Conservation (phyloP, 2,113 vertebrate species). For the Mus musculus region GRCm39 chr10:14632001-14632500, state of each 20-base stretch:
- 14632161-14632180: conserved; percentile 2
- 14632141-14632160: not conserved
- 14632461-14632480: conserved; percentile 25
- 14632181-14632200: not conserved
- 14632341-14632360: not conserved
- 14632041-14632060: not conserved
- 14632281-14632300: conserved; percentile 13
- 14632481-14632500: not conserved
- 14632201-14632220: not conserved
- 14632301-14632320: not conserved
- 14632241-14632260: conserved; percentile 18
- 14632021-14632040: not conserved
- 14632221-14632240: not conserved
- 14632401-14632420: not conserved
- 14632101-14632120: not conserved
- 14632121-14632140: not conserved
- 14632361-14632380: conserved; percentile 17
- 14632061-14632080: not conserved
- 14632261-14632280: not conserved
- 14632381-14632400: not conserved
- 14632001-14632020: not conserved
- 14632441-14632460: not conserved
- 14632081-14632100: not conserved
- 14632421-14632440: not conserved
- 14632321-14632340: not conserved